A percentile compares a stretch with the other conserved stretches of the same genome.
phyloP scores from a whole-genome alignment of 2,113 vertebrate genomes.

The Typhlomys cinereus region DNA sequence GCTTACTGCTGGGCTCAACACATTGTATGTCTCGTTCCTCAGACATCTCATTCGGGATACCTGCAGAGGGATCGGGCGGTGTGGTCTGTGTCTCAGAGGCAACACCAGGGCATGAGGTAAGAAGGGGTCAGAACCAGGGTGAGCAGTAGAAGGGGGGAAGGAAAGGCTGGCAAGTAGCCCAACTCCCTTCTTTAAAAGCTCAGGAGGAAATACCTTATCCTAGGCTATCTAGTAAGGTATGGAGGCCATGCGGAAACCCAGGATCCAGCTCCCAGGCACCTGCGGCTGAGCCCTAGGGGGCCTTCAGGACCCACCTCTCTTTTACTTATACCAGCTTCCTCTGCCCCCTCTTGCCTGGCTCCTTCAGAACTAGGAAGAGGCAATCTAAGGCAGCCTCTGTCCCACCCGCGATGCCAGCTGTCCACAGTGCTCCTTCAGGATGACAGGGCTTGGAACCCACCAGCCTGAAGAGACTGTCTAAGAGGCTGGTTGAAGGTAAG shows the following conservation, averaged over 20 bases:
- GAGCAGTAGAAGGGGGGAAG: not conserved
- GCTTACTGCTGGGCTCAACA: constrained; percentile 76
- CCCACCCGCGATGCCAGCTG: not conserved
- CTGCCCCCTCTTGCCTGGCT: not conserved
- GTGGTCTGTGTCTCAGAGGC: not conserved
- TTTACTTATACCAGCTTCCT: not conserved
- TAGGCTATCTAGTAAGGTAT: not conserved
- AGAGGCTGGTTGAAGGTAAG: not conserved
- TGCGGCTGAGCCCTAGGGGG: not conserved
- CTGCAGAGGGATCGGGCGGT: constrained; percentile 1
- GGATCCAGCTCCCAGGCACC: not conserved
- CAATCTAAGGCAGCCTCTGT: not conserved
- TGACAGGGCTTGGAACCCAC: not conserved
- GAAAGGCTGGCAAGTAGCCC: not conserved
- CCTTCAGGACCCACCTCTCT: not conserved
- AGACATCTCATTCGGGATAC: constrained; percentile 73
- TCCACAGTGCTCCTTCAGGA: not conserved
- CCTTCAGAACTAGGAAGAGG: not conserved
- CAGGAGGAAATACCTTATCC: constrained; percentile 27
- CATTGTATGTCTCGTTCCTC: not conserved
- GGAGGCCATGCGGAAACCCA: not conserved
- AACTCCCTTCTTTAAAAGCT: not conserved
- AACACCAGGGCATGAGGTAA: not conserved
- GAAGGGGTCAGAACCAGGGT: not conserved
- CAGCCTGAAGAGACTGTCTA: accelerated